Evolutionary conservation across 2,888 invertebrate genomes (phyloP).

Genomic region (Nomada hirtipes): DNA sequence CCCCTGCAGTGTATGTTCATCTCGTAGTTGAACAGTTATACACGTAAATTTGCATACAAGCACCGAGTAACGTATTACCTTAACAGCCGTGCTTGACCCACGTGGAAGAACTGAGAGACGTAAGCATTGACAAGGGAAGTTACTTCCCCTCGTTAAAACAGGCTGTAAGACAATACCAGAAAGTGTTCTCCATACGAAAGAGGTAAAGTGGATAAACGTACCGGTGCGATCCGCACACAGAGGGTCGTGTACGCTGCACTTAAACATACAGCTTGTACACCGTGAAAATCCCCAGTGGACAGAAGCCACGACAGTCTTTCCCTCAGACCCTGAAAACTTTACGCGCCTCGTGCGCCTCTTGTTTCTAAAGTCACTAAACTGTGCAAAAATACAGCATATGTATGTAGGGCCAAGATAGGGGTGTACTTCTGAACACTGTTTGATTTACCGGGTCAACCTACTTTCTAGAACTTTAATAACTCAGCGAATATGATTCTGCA

Average conservation of each 20-base stretch:
- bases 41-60: too few relatives aligned
- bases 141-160: conserved; percentile 24
- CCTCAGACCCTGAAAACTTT: conserved; percentile 50
- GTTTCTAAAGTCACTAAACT: conserved; percentile 11
- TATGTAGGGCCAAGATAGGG: not conserved
- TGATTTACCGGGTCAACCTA: conserved; percentile 57
- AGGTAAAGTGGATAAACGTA: conserved; percentile 64
- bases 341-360: conserved; percentile 18
- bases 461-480: conserved; percentile 50
- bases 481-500: conserved; percentile 1
- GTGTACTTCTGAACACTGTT: conserved; percentile 38
- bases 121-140: not conserved
- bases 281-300: conserved; percentile 51
- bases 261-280: conserved; percentile 49
- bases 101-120: not conserved
- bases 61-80: too few relatives aligned
- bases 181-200: conserved; percentile 53
- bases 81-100: too few relatives aligned
- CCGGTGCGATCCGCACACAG: conserved; percentile 51
- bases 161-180: conserved; percentile 57
- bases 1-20: too few relatives aligned
- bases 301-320: not conserved
- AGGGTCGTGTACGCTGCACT: conserved; percentile 39
- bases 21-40: too few relatives aligned
- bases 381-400: conserved; percentile 34